These are phyloP conservation scores for Pomacea canaliculata DNA, from an alignment of 2,888 invertebrate species.

Conservation along the genomic window DNA sequence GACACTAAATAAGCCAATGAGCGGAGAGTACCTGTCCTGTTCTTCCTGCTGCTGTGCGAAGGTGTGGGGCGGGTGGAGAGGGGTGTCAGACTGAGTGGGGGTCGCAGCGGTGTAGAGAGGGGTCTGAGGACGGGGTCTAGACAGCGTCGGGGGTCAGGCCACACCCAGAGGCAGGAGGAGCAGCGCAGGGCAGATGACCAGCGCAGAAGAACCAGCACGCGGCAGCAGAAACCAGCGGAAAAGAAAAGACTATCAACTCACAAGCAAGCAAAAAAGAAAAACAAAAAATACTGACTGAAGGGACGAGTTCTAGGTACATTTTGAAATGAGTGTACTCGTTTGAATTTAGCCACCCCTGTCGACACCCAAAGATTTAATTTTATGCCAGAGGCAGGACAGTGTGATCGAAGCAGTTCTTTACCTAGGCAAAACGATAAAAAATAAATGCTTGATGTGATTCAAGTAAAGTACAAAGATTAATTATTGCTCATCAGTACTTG, in stretches of 20 bases:
- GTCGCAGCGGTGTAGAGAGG: constrained; percentile 23
- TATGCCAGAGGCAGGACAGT: too few relatives aligned
- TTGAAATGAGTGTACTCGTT: too few relatives aligned
- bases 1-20: constrained; percentile 19
- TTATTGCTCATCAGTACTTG: too few relatives aligned
- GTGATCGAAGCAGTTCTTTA: too few relatives aligned
- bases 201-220: not conserved
- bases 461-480: too few relatives aligned
- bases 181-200: not conserved
- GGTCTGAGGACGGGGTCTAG: constrained; percentile 27
- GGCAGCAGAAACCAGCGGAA: constrained; percentile 20
- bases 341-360: too few relatives aligned
- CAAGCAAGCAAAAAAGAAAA: constrained; percentile 1
- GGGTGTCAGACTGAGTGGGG: constrained; percentile 27
- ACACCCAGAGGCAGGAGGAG: not conserved
- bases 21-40: constrained; percentile 31
- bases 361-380: too few relatives aligned
- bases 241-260: constrained; percentile 14
- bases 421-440: too few relatives aligned
- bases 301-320: not conserved
- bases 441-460: too few relatives aligned
- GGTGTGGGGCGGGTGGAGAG: constrained; percentile 36
- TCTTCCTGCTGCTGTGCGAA: constrained; percentile 33
- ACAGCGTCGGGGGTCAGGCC: constrained; percentile 18
- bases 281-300: not conserved